Base-by-base conservation (phyloP, 53 echinoderm and acorn worm genomes). In the Paelopatides confundens region DNA sequence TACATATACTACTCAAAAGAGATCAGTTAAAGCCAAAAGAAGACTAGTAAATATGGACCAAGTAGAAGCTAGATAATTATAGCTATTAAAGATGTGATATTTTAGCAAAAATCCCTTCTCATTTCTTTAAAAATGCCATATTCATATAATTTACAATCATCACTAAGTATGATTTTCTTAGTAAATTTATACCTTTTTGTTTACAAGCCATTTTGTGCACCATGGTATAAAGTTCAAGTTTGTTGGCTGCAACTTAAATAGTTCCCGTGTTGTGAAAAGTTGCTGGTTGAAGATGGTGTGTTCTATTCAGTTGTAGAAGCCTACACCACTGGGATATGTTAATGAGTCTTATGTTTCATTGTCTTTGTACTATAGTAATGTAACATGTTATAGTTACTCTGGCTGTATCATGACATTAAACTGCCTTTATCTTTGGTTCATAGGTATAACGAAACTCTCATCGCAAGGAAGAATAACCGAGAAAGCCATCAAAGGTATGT, bases 401-500 rank as follows among this genome's bases (percentile, higher is more conserved):
- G 58, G 58, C 18, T 58, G n/a, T 21, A 18, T 21, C 24, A 23
- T 58, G 24, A 58, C 21, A 58, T 58, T 18, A 46, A 74, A 38
- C 74, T 74, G 74, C 28, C 39, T 74, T 74, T 74, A 74, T 74
- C 40, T 74, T 74, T 74, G 46, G 40, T 24, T 74, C 23, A 58
- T 74, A 74, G 74, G 74, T 74, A 74, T 39, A 74, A 74, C 39
- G 74, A 74, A 18, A 39, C 74, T 27, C 46, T 35, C 74, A 46
- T 40, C 74, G 39, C 40, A 46, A 74, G 74, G 46, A 74, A 46
- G 40, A 74, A 39, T 74, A 74, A 29, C 28, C 39, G 74, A 74
- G 74, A 74, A 46, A 40, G 26, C 29, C 74, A 74, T 35, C 40
- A 46, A 46, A 74, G 74, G 74, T 74, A 74, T 39, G 74, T 74